These are phyloP conservation scores for Hypotaenidia okinawae DNA, from an alignment of 2,797 vertebrate species.

Conservation along the genomic window DNA sequence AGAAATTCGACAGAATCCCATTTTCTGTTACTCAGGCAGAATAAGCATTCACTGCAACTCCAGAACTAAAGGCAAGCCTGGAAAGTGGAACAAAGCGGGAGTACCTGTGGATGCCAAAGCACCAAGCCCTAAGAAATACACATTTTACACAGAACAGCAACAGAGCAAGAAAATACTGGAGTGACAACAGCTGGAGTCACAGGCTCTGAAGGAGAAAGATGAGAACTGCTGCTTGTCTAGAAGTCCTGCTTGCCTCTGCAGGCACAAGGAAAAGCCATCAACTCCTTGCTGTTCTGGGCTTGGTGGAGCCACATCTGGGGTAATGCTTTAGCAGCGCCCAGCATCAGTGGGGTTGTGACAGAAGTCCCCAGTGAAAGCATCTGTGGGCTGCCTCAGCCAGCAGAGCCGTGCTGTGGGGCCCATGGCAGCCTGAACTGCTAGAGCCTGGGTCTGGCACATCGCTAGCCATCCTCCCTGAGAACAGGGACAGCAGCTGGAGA, in stretches of 20 bases:
- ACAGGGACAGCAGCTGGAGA: background rate
- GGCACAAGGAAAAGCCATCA: rapidly evolving
- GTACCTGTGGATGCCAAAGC: background rate
- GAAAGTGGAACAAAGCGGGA: background rate
- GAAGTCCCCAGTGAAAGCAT: background rate
- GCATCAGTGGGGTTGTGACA: background rate
- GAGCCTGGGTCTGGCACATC: background rate
- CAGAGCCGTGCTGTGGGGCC: background rate
- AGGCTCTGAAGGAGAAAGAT: background rate
- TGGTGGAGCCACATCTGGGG: background rate
- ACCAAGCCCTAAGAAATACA: background rate
- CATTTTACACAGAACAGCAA: background rate
- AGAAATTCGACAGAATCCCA: slow-evolving; percentile 30
- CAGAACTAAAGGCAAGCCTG: background rate
- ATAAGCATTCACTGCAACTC: background rate
- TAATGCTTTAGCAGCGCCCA: background rate
- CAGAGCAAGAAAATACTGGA: background rate
- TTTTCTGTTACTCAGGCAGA: slow-evolving; percentile 28
- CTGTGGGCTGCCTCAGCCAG: background rate
- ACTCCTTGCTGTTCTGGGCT: background rate
- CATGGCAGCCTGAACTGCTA: background rate
- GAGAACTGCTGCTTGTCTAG: background rate
- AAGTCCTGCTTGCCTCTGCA: background rate
- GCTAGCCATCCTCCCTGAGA: background rate
- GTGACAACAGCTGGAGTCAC: background rate